A percentile compares a stretch with the other conserved stretches of the same genome.
These are phyloP conservation scores for Phrynocephalus vlangalii DNA, from an alignment of 2,797 vertebrate genomes.

Conservation along the genomic window DNA sequence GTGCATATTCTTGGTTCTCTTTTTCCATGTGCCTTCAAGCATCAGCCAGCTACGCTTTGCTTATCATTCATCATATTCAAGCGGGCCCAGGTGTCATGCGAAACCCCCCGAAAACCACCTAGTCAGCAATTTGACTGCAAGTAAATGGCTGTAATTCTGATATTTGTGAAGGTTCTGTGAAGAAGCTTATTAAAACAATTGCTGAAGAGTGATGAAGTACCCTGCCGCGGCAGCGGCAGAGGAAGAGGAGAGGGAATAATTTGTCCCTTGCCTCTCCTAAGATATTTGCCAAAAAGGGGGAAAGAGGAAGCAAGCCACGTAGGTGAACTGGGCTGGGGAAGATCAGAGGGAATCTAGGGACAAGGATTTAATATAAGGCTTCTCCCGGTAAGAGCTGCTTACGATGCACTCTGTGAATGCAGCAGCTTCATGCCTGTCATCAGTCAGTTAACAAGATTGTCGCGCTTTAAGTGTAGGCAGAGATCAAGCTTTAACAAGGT, in stretches of 20 bases:
- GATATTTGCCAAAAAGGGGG: constrained; percentile 18
- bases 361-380: constrained; percentile 62
- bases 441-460: constrained; percentile 61
- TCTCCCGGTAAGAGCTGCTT: constrained; percentile 53
- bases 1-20: not conserved
- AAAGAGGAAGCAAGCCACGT: constrained; percentile 18
- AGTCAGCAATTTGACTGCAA: constrained; percentile 57
- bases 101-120: constrained; percentile 44
- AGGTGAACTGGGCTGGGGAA: constrained; percentile 40
- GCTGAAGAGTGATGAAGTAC: constrained; percentile 45
- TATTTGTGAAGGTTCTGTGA: constrained; percentile 52
- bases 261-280: constrained; percentile 28
- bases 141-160: constrained; percentile 57
- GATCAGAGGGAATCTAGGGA: constrained; percentile 50
- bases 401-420: constrained; percentile 49
- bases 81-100: constrained; percentile 47
- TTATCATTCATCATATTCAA: constrained; percentile 54
- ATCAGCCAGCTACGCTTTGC: constrained; percentile 40
- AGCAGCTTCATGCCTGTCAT: constrained; percentile 67
- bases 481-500: constrained; percentile 54
- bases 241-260: constrained; percentile 19
- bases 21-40: constrained; percentile 47
- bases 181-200: constrained; percentile 65
- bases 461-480: constrained; percentile 57
- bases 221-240: constrained; percentile 24